Evolutionary conservation across 2,888 invertebrate species (phyloP).

Genomic region (Eupithecia centaureata): DNA sequence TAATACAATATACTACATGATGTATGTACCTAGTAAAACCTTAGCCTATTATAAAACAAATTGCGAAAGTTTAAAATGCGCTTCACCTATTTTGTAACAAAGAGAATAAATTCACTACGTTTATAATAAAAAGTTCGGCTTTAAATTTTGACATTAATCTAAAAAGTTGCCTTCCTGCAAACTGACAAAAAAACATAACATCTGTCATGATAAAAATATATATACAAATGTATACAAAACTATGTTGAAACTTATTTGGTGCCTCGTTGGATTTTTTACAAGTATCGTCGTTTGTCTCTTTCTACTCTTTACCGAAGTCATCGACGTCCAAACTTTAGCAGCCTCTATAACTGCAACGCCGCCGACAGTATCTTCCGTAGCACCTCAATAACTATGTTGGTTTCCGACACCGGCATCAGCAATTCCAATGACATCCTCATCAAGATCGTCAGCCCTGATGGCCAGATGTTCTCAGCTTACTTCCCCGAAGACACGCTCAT

Average conservation of each 20-base stretch:
- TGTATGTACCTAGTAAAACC: no score
- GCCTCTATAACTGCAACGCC: not conserved
- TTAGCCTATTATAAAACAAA: no score
- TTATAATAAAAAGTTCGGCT: no score
- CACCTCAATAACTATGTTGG: conserved; percentile 56
- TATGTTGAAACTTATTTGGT: conserved; percentile 64
- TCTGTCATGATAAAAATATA: not conserved
- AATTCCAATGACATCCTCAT: conserved; percentile 61
- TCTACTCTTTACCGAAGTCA: conserved; percentile 47
- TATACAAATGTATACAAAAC: conserved; percentile 46
- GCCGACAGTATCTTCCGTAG: not conserved
- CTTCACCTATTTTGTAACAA: not conserved
- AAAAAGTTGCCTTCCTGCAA: not conserved
- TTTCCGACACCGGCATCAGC: conserved; percentile 63
- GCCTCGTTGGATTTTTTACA: conserved; percentile 56
- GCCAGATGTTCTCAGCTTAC: conserved; percentile 64
- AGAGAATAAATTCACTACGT: not conserved
- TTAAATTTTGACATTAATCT: no score
- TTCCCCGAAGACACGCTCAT: conserved; percentile 71
- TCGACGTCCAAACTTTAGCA: conserved; percentile 35
- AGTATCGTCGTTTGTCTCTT: conserved; percentile 59
- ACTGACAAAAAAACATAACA: not conserved
- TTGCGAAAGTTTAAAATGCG: not conserved
- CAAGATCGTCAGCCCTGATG: conserved; percentile 74
- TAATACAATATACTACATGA: no score